A percentile compares a stretch with the other conserved stretches of the same genome.
Evolutionary conservation across 2,797 vertebrate genomes (phyloP).

Genomic region (Xiphorhynchus erythropygius): DNA sequence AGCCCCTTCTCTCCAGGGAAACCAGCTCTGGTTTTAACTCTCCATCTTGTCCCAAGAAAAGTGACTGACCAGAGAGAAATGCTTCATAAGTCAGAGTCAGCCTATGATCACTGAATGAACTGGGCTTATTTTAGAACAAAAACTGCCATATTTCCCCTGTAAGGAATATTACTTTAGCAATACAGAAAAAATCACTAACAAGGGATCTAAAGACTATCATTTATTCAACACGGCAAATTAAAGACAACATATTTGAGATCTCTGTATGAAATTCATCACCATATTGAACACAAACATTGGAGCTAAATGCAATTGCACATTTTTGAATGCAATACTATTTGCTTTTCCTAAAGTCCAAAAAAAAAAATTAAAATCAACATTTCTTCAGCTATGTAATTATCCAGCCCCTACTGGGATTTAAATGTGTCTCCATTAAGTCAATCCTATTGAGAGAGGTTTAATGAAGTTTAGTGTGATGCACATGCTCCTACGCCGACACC

Average conservation of each 20-base stretch:
- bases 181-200: not conserved
- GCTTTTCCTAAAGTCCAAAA: not conserved
- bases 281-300: not conserved
- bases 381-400: conserved; percentile 15
- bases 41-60: not conserved
- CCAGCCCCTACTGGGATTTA: not conserved
- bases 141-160: not conserved
- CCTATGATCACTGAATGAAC: not conserved
- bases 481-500: not conserved
- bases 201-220: not conserved
- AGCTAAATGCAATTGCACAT: not conserved
- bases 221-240: not conserved
- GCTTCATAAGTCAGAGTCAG: not conserved
- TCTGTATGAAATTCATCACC: not conserved
- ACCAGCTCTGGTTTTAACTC: not conserved
- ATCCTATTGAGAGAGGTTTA: not conserved
- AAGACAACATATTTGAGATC: not conserved
- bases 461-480: conserved; percentile 41
- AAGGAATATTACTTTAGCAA: not conserved
- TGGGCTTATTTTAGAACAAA: not conserved
- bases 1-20: not conserved
- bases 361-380: not conserved
- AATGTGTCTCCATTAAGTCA: not conserved
- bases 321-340: not conserved
- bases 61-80: not conserved